Percentiles rank a stretch among this genome's conserved stretches.
Conservation (phyloP, 2,113 vertebrate species). For the Myxocyprinus asiaticus region DNA sequence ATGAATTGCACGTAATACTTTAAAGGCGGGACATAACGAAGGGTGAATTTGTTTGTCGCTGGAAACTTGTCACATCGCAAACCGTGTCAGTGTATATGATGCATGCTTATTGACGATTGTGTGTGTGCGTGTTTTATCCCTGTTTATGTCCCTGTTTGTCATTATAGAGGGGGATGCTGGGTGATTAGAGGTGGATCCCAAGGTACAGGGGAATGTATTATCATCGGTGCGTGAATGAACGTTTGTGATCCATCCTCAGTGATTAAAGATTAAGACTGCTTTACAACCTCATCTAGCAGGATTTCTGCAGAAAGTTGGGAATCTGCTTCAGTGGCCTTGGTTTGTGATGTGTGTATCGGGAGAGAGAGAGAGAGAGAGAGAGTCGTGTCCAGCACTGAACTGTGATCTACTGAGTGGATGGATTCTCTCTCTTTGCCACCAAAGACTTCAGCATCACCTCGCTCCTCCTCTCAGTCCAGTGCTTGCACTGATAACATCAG, state of each 20-base stretch:
- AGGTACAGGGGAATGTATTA: conserved; percentile 50
- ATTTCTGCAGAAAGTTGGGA: conserved; percentile 42
- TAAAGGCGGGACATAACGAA: no score
- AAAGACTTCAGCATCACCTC: conserved; percentile 29
- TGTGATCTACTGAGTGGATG: neutral
- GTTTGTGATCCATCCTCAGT: conserved; percentile 56
- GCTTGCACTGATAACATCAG: conserved; percentile 38
- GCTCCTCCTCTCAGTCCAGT: conserved; percentile 29
- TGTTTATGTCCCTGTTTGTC: conserved; percentile 32
- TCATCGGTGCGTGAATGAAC: conserved; percentile 56
- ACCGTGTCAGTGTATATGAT: neutral
- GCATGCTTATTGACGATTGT: neutral
- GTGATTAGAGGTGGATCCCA: conserved; percentile 37
- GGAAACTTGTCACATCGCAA: no score
- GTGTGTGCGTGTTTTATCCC: neutral
- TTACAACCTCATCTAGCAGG: conserved; percentile 55
- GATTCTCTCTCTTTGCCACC: neutral
- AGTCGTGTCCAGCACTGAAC: neutral
- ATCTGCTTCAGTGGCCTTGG: conserved; percentile 25
- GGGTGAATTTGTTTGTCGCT: no score
- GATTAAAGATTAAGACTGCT: conserved; percentile 64
- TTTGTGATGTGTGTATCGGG: no score
- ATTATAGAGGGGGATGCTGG: conserved; percentile 4
- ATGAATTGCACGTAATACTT: no score
- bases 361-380: no score